phyloP scores from a whole-genome alignment of 2,113 vertebrate genomes.

The Monarcha castaneiventris region DNA sequence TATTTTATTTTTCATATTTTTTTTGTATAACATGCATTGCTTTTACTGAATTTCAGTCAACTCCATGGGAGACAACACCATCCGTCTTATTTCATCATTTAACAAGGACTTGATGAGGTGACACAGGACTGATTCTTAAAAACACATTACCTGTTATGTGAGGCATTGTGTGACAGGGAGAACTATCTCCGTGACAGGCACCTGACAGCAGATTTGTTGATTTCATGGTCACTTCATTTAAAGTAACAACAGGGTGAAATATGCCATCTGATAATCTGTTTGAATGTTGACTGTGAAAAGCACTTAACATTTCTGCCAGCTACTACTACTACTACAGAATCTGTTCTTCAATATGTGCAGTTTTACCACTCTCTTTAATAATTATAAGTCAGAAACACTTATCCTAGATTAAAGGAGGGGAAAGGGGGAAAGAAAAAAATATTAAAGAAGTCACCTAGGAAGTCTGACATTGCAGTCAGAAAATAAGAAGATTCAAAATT shows the following conservation, averaged over 20 bases:
- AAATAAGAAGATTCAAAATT: conserved; percentile 28
- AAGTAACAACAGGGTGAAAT: conserved; percentile 86
- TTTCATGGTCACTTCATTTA: conserved; percentile 87
- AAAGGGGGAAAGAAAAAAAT: background rate
- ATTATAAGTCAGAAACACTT: conserved; percentile 35
- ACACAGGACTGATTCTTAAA: conserved; percentile 83
- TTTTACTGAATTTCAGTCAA: conserved; percentile 70
- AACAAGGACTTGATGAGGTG: conserved; percentile 84
- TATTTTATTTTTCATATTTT: background rate
- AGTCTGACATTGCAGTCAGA: background rate
- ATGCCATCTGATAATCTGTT: conserved; percentile 86
- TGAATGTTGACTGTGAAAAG: conserved; percentile 85
- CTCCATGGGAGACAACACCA: conserved; percentile 72
- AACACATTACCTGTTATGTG: conserved; percentile 84
- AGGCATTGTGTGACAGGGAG: conserved; percentile 81
- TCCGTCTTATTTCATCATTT: conserved; percentile 83
- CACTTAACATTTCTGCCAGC: conserved; percentile 83
- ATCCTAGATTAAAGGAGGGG: background rate
- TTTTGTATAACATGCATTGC: conserved; percentile 30
- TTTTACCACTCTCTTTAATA: conserved; percentile 71
- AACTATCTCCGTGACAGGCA: conserved; percentile 81
- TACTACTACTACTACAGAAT: conserved; percentile 77
- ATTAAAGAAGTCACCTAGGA: conserved; percentile 1
- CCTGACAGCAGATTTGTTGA: conserved; percentile 87
- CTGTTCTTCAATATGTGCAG: conserved; percentile 82